Evolutionary conservation across 2,113 vertebrate genomes (phyloP), one percentile per base, ranked within the genome.

Genomic region (Pogona vitticeps): DNA sequence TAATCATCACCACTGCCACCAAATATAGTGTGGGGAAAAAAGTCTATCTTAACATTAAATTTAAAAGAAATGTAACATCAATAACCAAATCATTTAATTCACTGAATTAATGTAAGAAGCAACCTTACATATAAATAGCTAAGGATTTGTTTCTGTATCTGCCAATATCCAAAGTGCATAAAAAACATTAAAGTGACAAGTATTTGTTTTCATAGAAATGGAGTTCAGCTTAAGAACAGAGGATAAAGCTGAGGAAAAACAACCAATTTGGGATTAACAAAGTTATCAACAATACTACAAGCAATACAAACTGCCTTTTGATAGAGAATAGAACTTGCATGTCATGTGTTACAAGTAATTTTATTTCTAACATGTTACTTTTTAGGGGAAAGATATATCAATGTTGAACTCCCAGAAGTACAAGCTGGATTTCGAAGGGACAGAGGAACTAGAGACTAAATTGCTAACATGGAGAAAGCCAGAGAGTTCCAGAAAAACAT

Each of bases 161-260:
- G 33, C 14, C 86, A 31, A 72, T 8, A 85, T 2, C 10, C 4
- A 21, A 87, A 86, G 76, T 4, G 46, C 84, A 59, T 89, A 87
- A 88, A n/a, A 82, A 70, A 68, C 61, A 75, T 65, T 76, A 31
- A 70, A 82, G 59, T 88, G 89, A 88, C 33, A 76, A 1, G 81
- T 8, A 33, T 90, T 52, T 75, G 80, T 67, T 3, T 18, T 88
- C 87, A 91, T 3, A 31, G 79, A 63, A 9, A 80, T 84, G 83
- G 93, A 92, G 91, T 0, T 61, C 31, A 90, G 79, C 84, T 92
- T 5, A 76, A 52, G 72, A 90, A 71, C 42, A 88, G 72, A 38
- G 90, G 65, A 52, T 59, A 89, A 75, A 83, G 42, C 23, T 20
- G 10, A 86, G 31, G 31, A 17, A 82, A 82, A 67, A 52, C 7